Percentiles rank a stretch among this genome's conserved stretches.
Evolutionary conservation across 2,888 invertebrate species (phyloP).

Genomic region (Mystacides longicornis): DNA sequence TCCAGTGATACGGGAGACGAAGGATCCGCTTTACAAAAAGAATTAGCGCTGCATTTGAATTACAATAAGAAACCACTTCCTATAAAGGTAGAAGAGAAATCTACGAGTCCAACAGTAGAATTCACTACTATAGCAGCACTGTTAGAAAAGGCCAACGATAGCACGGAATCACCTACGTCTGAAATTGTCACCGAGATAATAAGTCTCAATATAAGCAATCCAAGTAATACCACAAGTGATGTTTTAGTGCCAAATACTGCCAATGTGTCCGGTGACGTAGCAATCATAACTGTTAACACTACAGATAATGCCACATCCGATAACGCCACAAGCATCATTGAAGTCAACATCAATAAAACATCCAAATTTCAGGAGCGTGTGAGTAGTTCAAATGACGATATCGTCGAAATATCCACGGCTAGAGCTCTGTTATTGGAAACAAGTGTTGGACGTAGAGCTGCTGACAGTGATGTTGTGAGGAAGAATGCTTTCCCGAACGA

Average conservation of each 20-base stretch:
- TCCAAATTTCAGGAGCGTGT: constrained; percentile 1
- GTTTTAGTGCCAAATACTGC: constrained; percentile 3
- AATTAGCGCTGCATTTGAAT: constrained; percentile 15
- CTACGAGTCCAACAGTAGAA: background rate
- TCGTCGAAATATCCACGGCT: constrained; percentile 21
- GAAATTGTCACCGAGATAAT: constrained; percentile 6
- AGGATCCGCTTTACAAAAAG: constrained; percentile 16
- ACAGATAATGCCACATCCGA: background rate
- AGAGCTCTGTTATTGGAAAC: constrained; percentile 22
- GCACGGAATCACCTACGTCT: constrained; percentile 6
- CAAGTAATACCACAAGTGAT: background rate
- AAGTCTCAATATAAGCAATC: constrained; percentile 4
- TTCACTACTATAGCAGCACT: background rate
- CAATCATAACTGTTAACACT: background rate
- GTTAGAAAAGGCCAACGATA: background rate
- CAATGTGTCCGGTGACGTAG: background rate
- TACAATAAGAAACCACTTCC: constrained; percentile 5
- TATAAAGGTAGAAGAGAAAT: background rate
- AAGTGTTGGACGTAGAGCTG: constrained; percentile 17
- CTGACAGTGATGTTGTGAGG: constrained; percentile 12
- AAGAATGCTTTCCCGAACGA: constrained; percentile 3
- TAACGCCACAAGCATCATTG: constrained; percentile 10
- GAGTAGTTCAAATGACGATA: background rate
- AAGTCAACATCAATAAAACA: constrained; percentile 2
- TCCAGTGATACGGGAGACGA: constrained; percentile 17